These are phyloP conservation scores for Plotosus lineatus DNA, from an alignment of 2,113 vertebrate genomes.

Conservation along the genomic window DNA sequence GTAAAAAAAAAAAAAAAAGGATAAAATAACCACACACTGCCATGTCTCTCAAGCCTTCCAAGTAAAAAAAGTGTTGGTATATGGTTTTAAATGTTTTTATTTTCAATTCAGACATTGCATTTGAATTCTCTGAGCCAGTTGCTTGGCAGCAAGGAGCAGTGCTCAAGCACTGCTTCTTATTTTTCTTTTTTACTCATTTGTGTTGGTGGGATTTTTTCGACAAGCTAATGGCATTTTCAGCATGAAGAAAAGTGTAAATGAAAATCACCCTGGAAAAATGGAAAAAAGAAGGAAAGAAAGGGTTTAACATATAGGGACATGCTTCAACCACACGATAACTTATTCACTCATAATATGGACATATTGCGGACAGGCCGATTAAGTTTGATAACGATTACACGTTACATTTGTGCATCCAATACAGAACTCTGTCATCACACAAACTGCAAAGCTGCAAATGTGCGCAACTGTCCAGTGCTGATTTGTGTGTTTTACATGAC, in stretches of 20 bases:
- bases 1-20: background rate
- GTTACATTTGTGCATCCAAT: background rate
- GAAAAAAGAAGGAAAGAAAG: background rate
- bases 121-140: constrained; percentile 1
- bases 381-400: background rate
- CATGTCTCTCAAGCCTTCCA: background rate
- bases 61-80: background rate
- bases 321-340: background rate
- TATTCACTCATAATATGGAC: background rate
- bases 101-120: background rate
- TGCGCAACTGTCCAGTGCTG: background rate
- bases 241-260: background rate
- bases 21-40: background rate
- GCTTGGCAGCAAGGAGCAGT: constrained; percentile 19
- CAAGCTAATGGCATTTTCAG: background rate
- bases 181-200: background rate
- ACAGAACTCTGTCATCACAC: background rate
- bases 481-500: background rate
- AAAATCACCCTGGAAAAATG: background rate
- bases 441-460: background rate
- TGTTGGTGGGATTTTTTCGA: background rate
- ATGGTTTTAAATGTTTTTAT: background rate
- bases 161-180: background rate
- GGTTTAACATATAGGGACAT: background rate
- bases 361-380: background rate